These are phyloP conservation scores for Eilema depressum DNA, from an alignment of 2,888 invertebrate genomes.

Conservation along the genomic window DNA sequence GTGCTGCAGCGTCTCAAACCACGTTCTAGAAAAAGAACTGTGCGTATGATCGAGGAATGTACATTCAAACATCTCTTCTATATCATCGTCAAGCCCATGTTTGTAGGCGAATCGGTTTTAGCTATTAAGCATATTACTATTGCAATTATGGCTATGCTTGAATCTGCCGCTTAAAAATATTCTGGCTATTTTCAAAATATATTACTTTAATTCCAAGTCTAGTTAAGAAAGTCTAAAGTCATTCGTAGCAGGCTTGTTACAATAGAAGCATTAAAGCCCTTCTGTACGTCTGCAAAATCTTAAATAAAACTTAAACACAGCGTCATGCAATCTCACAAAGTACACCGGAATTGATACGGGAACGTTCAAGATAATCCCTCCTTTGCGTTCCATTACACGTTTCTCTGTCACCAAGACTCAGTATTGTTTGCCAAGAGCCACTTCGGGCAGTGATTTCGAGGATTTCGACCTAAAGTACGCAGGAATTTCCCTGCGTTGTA, in stretches of 20 bases:
- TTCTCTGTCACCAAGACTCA: constrained; percentile 36
- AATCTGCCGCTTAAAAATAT: no score
- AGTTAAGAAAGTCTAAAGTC: neutral
- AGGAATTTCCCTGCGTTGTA: constrained; percentile 16
- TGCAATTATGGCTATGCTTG: no score
- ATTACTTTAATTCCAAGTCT: neutral
- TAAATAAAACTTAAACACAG: constrained; percentile 24
- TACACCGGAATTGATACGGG: constrained; percentile 46
- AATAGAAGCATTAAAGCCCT: constrained; percentile 5
- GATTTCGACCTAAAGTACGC: constrained; percentile 25
- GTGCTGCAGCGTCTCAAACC: no score
- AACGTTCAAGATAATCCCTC: constrained; percentile 48
- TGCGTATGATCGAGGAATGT: no score
- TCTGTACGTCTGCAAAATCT: constrained; percentile 15
- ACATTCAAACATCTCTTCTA: no score
- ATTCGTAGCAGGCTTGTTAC: neutral
- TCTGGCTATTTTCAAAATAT: no score
- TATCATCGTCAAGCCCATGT: no score
- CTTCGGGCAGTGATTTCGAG: constrained; percentile 32
- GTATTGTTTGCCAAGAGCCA: constrained; percentile 26
- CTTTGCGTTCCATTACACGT: constrained; percentile 55
- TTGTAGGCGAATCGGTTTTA: no score
- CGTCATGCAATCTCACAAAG: constrained; percentile 41
- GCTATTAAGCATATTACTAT: no score
- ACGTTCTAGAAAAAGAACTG: no score